Conservation (phyloP, 2,797 vertebrate genomes). For the Lerista edwardsae region DNA sequence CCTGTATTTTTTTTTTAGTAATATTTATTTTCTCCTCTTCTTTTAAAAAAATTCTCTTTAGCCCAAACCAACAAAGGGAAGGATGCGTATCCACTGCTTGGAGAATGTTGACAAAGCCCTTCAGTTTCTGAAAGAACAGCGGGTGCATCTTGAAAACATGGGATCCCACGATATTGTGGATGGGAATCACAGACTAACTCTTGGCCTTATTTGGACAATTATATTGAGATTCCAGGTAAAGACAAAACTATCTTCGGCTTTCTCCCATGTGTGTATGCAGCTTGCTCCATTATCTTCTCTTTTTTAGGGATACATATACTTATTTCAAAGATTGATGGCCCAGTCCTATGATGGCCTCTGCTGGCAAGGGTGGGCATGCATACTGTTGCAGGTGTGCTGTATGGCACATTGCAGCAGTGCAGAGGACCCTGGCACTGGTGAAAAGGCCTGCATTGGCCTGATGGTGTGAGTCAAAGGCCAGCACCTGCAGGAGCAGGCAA, state of each 20-base stretch:
- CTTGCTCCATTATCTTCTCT: neutral
- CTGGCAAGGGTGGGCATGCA: no score
- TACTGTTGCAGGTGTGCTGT: no score
- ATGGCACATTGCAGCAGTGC: no score
- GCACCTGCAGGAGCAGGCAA: no score
- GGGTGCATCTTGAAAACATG: slow-evolving; percentile 98
- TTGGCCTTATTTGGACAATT: slow-evolving; percentile 98
- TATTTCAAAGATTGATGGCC: no score
- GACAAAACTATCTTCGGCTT: neutral
- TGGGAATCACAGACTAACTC: slow-evolving; percentile 94
- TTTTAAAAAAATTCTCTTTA: slow-evolving; percentile 47
- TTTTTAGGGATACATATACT: neutral
- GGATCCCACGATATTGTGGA: slow-evolving; percentile 98
- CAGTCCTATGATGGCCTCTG: no score
- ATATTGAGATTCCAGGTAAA: slow-evolving; percentile 92
- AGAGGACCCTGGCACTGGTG: no score
- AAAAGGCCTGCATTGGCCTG: no score
- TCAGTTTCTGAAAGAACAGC: slow-evolving; percentile 96
- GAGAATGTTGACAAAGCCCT: slow-evolving; percentile 89
- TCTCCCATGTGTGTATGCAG: neutral
- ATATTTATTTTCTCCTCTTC: slow-evolving; percentile 7
- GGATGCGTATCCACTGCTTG: slow-evolving; percentile 90
- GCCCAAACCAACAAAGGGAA: slow-evolving; percentile 89
- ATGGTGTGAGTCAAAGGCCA: no score
- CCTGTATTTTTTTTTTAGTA: neutral